Conservation (phyloP, 2,888 invertebrate genomes). For the Lepidochrysops patricia region DNA sequence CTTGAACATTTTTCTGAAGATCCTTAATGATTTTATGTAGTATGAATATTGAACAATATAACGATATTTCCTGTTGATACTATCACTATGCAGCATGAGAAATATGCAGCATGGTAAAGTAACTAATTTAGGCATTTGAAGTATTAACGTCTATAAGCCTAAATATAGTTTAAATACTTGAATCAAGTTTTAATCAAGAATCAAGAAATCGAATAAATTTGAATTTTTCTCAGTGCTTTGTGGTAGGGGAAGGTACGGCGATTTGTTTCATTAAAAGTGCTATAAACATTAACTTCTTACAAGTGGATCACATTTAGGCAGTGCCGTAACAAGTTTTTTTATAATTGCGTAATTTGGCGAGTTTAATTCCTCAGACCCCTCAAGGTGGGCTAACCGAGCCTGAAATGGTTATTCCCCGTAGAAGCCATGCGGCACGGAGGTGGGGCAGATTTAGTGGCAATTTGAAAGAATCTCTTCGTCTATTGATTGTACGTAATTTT, state of each 20-base stretch:
- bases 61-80: too few relatives aligned
- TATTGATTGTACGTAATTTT: conserved; percentile 59
- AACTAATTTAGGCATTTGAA: too few relatives aligned
- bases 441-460: conserved; percentile 50
- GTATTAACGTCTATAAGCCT: too few relatives aligned
- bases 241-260: not conserved
- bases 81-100: too few relatives aligned
- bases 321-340: conserved; percentile 25
- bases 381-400: conserved; percentile 56
- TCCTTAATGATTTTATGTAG: too few relatives aligned
- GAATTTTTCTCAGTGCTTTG: too few relatives aligned
- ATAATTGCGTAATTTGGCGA: conserved; percentile 62
- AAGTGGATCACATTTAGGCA: not conserved
- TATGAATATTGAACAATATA: too few relatives aligned
- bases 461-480: conserved; percentile 36
- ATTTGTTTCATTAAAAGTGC: not conserved
- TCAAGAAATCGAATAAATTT: too few relatives aligned
- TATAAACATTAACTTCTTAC: not conserved
- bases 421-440: conserved; percentile 33
- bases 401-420: conserved; percentile 57
- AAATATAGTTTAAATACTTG: too few relatives aligned
- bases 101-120: too few relatives aligned
- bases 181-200: too few relatives aligned
- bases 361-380: conserved; percentile 47
- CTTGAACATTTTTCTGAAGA: too few relatives aligned